phyloP scores from a whole-genome alignment of 2,888 invertebrate genomes.

The Bimastos eiseni region DNA sequence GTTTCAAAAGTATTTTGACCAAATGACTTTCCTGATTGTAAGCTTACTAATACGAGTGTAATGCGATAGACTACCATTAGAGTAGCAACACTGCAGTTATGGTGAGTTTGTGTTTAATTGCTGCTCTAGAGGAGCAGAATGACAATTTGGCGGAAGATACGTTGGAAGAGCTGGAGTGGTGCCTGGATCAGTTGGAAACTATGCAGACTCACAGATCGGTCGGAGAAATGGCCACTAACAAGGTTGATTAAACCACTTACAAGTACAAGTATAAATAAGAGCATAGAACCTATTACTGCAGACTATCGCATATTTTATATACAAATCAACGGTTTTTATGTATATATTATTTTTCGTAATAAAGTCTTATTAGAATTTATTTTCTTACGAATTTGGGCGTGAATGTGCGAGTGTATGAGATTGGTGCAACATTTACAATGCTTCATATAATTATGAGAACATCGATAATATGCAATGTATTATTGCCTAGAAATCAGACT shows the following conservation, averaged over 20 bases:
- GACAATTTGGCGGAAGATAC: slow-evolving; percentile 93
- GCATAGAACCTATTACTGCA: not conserved
- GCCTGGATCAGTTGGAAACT: slow-evolving; percentile 97
- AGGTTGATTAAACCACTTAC: slow-evolving; percentile 72
- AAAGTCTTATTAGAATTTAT: no score
- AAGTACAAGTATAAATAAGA: no score
- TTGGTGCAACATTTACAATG: not conserved
- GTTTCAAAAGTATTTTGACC: not conserved
- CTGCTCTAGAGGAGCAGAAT: slow-evolving; percentile 78
- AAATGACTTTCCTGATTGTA: not conserved
- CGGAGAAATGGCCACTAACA: slow-evolving; percentile 98
- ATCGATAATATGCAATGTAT: not conserved
- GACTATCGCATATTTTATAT: not conserved
- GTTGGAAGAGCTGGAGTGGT: slow-evolving; percentile 99
- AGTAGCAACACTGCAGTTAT: not conserved
- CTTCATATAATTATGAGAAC: not conserved
- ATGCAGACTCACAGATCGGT: slow-evolving; percentile 99
- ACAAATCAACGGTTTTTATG: no score
- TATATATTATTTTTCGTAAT: no score
- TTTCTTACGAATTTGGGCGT: not conserved
- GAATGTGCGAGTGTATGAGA: not conserved
- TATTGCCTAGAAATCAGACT: not conserved
- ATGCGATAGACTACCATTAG: no score
- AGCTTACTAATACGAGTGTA: no score
- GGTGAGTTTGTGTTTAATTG: not conserved